Evolutionary conservation across 2,113 vertebrate genomes (phyloP).

Genomic region (Ptychochromis oligacanthus): DNA sequence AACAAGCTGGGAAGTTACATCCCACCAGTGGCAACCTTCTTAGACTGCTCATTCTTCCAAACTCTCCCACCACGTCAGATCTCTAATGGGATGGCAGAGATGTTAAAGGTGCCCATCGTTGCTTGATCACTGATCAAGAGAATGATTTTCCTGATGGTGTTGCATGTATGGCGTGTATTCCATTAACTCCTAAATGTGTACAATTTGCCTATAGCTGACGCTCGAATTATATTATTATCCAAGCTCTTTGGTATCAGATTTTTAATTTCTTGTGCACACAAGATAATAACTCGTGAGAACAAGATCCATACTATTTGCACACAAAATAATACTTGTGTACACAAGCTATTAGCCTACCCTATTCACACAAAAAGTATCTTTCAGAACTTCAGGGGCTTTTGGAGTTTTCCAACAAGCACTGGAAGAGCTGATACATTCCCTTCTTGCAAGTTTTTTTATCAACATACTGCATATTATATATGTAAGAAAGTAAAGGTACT

Average conservation of each 20-base stretch:
- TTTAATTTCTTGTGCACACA: background rate
- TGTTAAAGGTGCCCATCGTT: constrained; percentile 78
- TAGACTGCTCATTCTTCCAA: constrained; percentile 82
- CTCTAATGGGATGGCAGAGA: constrained; percentile 84
- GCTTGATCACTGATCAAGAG: constrained; percentile 1
- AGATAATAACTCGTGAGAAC: background rate
- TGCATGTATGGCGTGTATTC: constrained; percentile 8
- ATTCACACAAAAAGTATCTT: no score
- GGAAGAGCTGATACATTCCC: background rate
- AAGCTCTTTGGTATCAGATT: background rate
- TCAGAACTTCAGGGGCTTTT: no score
- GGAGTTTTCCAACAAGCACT: background rate
- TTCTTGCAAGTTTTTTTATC: background rate
- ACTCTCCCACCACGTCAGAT: constrained; percentile 81
- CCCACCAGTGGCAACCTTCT: constrained; percentile 75
- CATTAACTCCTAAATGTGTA: background rate
- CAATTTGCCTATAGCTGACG: background rate
- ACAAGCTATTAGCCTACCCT: no score
- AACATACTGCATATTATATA: background rate
- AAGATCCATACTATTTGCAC: background rate
- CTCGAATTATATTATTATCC: background rate
- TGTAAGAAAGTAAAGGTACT: no score
- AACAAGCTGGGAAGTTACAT: constrained; percentile 84
- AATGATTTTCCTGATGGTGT: background rate
- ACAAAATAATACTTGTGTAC: constrained; percentile 6